Evolutionary conservation across 1,140 invertebrate species (phyloP), one percentile per base, ranked within the genome.

Genomic region (Dendrolimus kikuchii): DNA sequence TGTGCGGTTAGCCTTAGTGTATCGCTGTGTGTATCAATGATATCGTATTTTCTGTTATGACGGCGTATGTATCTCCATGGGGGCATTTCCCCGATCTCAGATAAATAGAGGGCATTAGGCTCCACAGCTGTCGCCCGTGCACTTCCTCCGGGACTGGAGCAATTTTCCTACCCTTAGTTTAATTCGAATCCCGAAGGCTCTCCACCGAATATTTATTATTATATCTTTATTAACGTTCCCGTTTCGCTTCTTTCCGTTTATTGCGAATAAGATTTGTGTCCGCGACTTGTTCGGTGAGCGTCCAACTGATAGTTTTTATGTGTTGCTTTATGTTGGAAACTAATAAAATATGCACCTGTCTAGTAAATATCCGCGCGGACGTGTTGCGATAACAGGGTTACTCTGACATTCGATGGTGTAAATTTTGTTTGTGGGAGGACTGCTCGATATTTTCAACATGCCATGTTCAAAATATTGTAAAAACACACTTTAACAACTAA

Each of bases 131-230:
- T 77, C 77, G 75, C 68, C 65, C 57, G 57, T 66, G 62, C 59
- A 62, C 66, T 70, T 80, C 82, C 74, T 81, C 56, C 51, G 82
- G 82, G 78, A 84, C 64, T 74, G 60, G 66, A 66, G 72, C 78
- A 84, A 84, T 81, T 84, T 84, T 81, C 81, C 71, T 74, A 81
- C 83, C 83, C 83, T 81, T 68, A 76, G 66, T 72, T 81, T 79
- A 73, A 85, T 79, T 81, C 74, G 71, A 76, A 74, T 77, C 75
- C 77, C 74, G 69, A 77, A 78, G 80, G 74, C 75, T 77, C 73
- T 77, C 71, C 67, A 55, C 49, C 43, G 57, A 56, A 80, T 84
- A 86, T 86, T 86, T 86, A 86, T 84, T 84, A 82, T 79, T 79
- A 86, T 81, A 81, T 82, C 83, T 79, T 83, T 83, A 86, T 86